Evolutionary conservation across 2,797 vertebrate genomes (phyloP).

Genomic region (Euthynnus affinis): DNA sequence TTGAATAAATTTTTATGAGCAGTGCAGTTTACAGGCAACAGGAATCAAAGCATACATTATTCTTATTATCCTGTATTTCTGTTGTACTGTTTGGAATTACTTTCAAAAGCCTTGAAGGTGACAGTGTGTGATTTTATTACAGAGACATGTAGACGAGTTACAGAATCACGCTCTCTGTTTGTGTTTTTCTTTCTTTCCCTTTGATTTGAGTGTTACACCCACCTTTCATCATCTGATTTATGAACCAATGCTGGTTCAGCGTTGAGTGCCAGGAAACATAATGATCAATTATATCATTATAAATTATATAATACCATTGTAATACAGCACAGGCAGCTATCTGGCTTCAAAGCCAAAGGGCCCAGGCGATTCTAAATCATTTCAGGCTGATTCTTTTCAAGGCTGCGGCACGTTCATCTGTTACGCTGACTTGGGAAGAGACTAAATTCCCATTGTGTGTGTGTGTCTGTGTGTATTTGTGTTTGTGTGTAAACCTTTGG

Average conservation of each 20-base stretch:
- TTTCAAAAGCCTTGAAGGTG: slow-evolving; percentile 9
- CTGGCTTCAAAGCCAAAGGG: slow-evolving; percentile 75
- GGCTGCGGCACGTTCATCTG: slow-evolving; percentile 65
- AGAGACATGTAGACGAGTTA: slow-evolving; percentile 33
- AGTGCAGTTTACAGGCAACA: slow-evolving; percentile 63
- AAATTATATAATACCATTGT: slow-evolving; percentile 78
- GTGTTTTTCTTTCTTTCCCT: slow-evolving; percentile 54
- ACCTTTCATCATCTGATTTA: slow-evolving; percentile 79
- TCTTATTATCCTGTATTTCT: slow-evolving; percentile 22
- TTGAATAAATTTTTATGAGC: slow-evolving; percentile 45
- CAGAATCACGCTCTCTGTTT: slow-evolving; percentile 51
- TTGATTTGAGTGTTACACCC: slow-evolving; percentile 67
- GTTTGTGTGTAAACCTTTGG: slow-evolving; percentile 11
- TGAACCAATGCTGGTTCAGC: slow-evolving; percentile 58
- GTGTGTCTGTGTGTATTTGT: slow-evolving; percentile 9
- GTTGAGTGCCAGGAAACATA: slow-evolving; percentile 80
- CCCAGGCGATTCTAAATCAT: slow-evolving; percentile 77
- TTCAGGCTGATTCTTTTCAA: slow-evolving; percentile 68
- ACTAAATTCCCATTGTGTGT: slow-evolving; percentile 24
- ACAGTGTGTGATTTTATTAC: slow-evolving; percentile 13
- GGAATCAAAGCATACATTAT: slow-evolving; percentile 57
- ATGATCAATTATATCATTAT: slow-evolving; percentile 81
- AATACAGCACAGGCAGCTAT: slow-evolving; percentile 74
- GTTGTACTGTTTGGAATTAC: slow-evolving; percentile 43
- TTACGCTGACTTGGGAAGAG: slow-evolving; percentile 56